Percentiles rank a stretch among this genome's conserved stretches.
Evolutionary conservation across 2,113 vertebrate genomes (phyloP).

Genomic region (Macquaria ambigua): DNA sequence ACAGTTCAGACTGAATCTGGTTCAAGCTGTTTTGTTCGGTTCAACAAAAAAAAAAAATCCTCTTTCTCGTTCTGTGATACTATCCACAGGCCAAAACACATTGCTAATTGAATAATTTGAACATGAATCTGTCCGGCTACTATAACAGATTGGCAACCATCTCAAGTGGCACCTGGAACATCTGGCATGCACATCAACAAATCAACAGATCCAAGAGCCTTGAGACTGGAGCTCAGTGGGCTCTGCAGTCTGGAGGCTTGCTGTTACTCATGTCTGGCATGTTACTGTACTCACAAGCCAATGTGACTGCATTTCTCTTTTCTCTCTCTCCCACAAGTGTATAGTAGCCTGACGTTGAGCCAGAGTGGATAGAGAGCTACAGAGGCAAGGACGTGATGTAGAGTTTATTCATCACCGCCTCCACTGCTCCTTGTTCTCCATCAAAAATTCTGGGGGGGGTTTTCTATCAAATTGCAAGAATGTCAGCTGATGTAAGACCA

Average conservation of each 20-base stretch:
- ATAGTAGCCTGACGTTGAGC: conserved; percentile 36
- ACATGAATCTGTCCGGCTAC: conserved; percentile 20
- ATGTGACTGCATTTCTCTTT: conserved; percentile 5
- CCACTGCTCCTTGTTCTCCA: conserved; percentile 35
- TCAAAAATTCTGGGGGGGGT: conserved; percentile 4
- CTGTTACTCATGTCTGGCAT: conserved; percentile 37
- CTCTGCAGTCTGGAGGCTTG: conserved; percentile 28
- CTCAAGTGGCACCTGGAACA: conserved; percentile 50
- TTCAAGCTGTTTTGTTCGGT: background rate
- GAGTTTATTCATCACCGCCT: conserved; percentile 52
- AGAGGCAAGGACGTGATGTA: conserved; percentile 25
- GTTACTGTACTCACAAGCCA: conserved; percentile 31
- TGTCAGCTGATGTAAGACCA: conserved; percentile 52
- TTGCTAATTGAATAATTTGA: conserved; percentile 29
- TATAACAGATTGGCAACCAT: conserved; percentile 35
- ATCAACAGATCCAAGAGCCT: conserved; percentile 44
- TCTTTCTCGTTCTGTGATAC: background rate
- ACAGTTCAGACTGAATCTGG: background rate
- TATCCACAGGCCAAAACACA: background rate
- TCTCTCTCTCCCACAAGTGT: conserved; percentile 11
- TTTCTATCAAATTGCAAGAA: conserved; percentile 24
- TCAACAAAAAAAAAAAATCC: background rate
- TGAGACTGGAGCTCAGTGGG: conserved; percentile 46
- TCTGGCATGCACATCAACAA: conserved; percentile 49
- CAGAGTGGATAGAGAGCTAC: conserved; percentile 24